phyloP scores from a whole-genome alignment of 2,888 invertebrate species.

The Schizaphis graminum region DNA sequence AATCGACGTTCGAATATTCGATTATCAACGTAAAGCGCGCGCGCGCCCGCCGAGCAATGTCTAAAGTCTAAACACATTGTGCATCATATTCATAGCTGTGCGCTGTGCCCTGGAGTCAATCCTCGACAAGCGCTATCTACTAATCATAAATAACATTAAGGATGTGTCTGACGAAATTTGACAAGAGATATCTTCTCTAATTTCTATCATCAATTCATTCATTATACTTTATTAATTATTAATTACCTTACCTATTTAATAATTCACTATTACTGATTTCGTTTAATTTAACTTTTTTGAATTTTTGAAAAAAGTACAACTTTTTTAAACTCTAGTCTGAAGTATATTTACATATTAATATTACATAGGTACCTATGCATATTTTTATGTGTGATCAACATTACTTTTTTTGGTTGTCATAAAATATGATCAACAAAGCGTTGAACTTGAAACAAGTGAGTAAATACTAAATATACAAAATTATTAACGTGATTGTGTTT shows the following conservation, averaged over 20 bases:
- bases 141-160: too few species aligned
- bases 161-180: too few species aligned
- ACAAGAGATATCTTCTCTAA: too few species aligned
- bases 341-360: neutral
- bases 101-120: too few species aligned
- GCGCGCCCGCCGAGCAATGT: neutral
- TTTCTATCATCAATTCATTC: too few species aligned
- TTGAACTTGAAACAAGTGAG: conserved; percentile 57
- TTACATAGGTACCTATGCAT: neutral
- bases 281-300: neutral
- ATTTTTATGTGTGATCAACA: neutral
- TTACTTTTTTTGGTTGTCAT: neutral
- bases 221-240: too few species aligned
- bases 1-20: neutral
- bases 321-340: neutral
- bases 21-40: neutral
- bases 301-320: neutral
- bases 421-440: conserved; percentile 52
- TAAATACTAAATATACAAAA: neutral
- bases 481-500: neutral
- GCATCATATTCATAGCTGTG: too few species aligned
- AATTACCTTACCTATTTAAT: too few species aligned
- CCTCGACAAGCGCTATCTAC: too few species aligned
- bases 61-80: neutral
- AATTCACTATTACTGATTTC: neutral